Evolutionary conservation across 2,888 invertebrate species (phyloP).

Genomic region (Cremastobaeus sp.): DNA sequence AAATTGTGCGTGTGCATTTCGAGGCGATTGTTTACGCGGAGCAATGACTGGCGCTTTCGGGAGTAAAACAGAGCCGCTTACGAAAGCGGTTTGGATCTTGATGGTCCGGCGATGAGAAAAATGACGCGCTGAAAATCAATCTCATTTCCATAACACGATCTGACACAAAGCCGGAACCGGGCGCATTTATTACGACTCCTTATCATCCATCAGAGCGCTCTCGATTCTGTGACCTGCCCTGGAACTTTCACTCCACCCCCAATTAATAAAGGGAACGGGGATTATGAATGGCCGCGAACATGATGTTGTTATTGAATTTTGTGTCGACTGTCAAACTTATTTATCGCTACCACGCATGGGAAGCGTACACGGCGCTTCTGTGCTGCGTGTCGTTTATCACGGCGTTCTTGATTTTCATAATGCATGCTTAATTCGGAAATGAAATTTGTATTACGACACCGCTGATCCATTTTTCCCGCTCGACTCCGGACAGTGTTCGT

Average conservation of each 20-base stretch:
- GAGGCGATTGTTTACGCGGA: no score
- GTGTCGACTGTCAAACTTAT: constrained; percentile 14
- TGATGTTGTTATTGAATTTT: constrained; percentile 10
- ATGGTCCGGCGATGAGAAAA: constrained; percentile 23
- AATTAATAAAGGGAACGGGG: constrained; percentile 25
- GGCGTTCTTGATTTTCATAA: no score
- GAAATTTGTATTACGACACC: no score
- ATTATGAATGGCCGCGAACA: neutral
- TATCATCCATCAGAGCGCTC: constrained; percentile 53
- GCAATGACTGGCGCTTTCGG: neutral
- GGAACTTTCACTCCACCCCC: constrained; percentile 50
- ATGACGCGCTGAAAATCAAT: constrained; percentile 27
- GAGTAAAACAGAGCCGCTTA: neutral
- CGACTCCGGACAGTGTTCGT: no score
- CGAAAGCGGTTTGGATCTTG: constrained; percentile 3
- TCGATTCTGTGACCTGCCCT: constrained; percentile 47
- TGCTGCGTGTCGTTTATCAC: no score
- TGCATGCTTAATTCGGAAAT: no score
- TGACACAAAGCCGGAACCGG: constrained; percentile 24
- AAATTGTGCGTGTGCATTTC: no score
- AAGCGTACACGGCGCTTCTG: no score
- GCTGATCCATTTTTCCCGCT: no score
- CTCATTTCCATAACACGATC: constrained; percentile 33
- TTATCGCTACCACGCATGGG: neutral
- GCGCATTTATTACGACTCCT: constrained; percentile 30